phyloP scores from a whole-genome alignment of 2,113 vertebrate genomes.

The Neolamprologus ventralis region DNA sequence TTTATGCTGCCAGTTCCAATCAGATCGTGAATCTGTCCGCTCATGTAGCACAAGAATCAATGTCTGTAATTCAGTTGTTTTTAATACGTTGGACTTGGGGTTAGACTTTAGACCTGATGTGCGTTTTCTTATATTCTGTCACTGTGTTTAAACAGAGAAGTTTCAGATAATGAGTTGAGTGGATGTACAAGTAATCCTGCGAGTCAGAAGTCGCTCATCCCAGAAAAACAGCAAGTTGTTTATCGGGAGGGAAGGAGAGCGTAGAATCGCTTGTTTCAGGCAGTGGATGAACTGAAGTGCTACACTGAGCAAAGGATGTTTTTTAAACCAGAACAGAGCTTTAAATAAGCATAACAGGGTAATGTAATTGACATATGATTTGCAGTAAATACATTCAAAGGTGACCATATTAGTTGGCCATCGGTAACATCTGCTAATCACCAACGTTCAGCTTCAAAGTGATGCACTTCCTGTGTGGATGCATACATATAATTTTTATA shows the following conservation, averaged over 20 bases:
- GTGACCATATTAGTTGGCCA: not conserved
- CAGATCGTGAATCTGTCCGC: not conserved
- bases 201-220: not conserved
- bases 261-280: not conserved
- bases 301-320: rapidly evolving
- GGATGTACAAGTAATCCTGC: not conserved
- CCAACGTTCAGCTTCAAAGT: not conserved
- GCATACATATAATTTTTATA: not conserved
- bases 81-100: not conserved
- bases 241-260: not conserved
- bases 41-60: not conserved
- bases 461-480: not conserved
- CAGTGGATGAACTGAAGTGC: not conserved
- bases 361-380: not conserved
- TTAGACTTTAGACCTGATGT: not conserved
- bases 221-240: not conserved
- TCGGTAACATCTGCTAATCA: not conserved
- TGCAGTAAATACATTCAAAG: not conserved
- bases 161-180: not conserved
- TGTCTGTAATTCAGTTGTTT: not conserved
- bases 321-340: not conserved
- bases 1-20: conserved; percentile 4
- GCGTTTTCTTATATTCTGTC: not conserved
- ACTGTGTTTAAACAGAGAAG: not conserved
- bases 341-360: not conserved